phyloP scores from a whole-genome alignment of 2,888 invertebrate genomes.

The Leucoma salicis region DNA sequence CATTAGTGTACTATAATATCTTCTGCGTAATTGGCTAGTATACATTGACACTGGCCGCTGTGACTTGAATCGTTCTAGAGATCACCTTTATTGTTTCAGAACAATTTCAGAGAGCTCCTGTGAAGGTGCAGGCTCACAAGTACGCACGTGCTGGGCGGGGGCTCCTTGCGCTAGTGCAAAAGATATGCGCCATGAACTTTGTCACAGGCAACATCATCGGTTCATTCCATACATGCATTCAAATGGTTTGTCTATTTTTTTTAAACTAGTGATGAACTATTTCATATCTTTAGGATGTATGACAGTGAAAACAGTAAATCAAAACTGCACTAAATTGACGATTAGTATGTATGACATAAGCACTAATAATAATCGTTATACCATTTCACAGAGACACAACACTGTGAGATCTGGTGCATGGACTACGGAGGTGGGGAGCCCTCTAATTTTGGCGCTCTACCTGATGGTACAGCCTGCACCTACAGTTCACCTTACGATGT shows the following conservation, averaged over 20 bases:
- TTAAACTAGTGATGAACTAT: too few species aligned
- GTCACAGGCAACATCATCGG: slow-evolving; percentile 54
- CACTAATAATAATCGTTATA: neutral
- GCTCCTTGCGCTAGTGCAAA: slow-evolving; percentile 52
- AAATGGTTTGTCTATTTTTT: slow-evolving; percentile 44
- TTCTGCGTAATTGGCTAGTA: too few species aligned
- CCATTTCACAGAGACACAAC: slow-evolving; percentile 52
- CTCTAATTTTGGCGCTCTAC: slow-evolving; percentile 54
- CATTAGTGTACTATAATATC: too few species aligned
- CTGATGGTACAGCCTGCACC: slow-evolving; percentile 69
- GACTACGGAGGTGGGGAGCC: slow-evolving; percentile 65
- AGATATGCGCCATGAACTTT: slow-evolving; percentile 62
- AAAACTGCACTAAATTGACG: too few species aligned
- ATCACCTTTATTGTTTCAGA: slow-evolving; percentile 29
- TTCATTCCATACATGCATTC: slow-evolving; percentile 60
- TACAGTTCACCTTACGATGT: slow-evolving; percentile 66
- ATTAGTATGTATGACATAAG: too few species aligned
- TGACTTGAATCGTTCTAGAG: too few species aligned
- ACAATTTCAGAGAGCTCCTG: slow-evolving; percentile 53
- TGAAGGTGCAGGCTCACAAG: slow-evolving; percentile 66
- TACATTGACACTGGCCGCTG: too few species aligned
- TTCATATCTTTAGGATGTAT: too few species aligned
- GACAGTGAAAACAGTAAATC: too few species aligned
- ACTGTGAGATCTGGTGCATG: slow-evolving; percentile 70
- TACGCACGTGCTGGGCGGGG: slow-evolving; percentile 67